Percentiles rank a stretch among this genome's conserved stretches.
These are phyloP conservation scores for Dromaius novaehollandiae DNA, from an alignment of 2,113 vertebrate species.

Conservation along the genomic window DNA sequence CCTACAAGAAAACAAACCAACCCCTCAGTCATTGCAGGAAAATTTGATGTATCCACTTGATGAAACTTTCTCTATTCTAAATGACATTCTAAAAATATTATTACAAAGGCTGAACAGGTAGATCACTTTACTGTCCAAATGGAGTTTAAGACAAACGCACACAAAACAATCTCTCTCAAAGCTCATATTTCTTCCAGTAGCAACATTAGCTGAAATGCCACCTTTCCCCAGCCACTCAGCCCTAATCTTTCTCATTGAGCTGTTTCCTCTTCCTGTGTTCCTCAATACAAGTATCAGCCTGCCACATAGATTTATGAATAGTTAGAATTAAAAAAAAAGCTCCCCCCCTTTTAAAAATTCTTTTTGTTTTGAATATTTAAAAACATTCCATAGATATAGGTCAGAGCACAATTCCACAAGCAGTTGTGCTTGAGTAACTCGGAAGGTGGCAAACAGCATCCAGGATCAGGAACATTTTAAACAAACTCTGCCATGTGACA, in stretches of 20 bases:
- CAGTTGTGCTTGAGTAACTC: background rate
- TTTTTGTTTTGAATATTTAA: background rate
- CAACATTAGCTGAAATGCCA: background rate
- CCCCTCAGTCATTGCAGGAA: background rate
- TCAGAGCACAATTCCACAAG: background rate
- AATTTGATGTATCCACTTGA: background rate
- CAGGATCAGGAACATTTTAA: background rate
- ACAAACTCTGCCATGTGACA: background rate
- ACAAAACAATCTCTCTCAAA: background rate
- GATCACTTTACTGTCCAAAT: background rate
- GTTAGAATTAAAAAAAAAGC: background rate
- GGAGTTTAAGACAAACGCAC: background rate
- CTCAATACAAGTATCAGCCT: background rate
- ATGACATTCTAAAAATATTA: background rate
- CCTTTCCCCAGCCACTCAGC: background rate
- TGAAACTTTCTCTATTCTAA: background rate
- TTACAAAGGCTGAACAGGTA: too few relatives aligned
- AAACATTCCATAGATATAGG: background rate
- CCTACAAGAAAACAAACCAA: accelerated
- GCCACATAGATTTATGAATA: background rate
- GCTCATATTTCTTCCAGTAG: background rate
- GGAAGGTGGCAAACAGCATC: background rate
- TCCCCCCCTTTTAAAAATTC: background rate
- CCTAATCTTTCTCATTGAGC: background rate
- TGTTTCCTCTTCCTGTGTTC: background rate